phyloP scores from a whole-genome alignment of 2,888 invertebrate species.

The Notodonta ziczac region DNA sequence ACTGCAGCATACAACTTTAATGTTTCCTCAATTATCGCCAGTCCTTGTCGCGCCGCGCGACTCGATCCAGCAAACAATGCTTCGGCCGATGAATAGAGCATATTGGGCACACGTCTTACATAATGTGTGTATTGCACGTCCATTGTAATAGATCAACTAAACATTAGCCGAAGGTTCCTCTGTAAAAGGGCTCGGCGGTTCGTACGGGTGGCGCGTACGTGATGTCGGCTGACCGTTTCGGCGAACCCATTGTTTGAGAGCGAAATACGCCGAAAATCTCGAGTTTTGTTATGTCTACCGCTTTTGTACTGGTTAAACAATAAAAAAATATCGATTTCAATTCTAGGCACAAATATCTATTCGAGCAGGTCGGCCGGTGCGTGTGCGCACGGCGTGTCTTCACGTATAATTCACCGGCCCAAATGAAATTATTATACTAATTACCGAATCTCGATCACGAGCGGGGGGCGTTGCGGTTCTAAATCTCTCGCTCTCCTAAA shows the following conservation, averaged over 20 bases:
- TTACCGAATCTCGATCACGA: slow-evolving; percentile 75
- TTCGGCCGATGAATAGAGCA: slow-evolving; percentile 45
- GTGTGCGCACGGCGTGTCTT: slow-evolving; percentile 56
- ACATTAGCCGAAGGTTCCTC: slow-evolving; percentile 53
- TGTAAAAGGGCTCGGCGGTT: slow-evolving; percentile 54
- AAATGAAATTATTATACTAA: slow-evolving; percentile 80
- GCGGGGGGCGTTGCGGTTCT: slow-evolving; percentile 70
- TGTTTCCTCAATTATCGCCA: slow-evolving; percentile 55
- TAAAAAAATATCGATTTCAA: slow-evolving; percentile 39
- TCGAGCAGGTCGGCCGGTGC: slow-evolving; percentile 26
- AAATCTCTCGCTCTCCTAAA: slow-evolving; percentile 76
- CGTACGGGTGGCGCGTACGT: slow-evolving; percentile 48
- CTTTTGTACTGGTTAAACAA: slow-evolving; percentile 36
- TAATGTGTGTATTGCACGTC: slow-evolving; percentile 40
- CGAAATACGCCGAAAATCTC: slow-evolving; percentile 53
- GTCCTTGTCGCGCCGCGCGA: slow-evolving; percentile 51
- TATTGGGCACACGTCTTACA: slow-evolving; percentile 53
- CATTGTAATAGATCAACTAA: slow-evolving; percentile 49
- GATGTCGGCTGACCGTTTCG: slow-evolving; percentile 47
- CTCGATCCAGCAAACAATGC: slow-evolving; percentile 50
- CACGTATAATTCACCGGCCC: slow-evolving; percentile 63
- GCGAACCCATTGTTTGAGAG: slow-evolving; percentile 59
- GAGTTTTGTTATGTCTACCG: slow-evolving; percentile 61
- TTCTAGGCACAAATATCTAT: slow-evolving; percentile 41
- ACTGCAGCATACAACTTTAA: slow-evolving; percentile 38